These are phyloP conservation scores for Cepaea nemoralis DNA, from an alignment of 1,140 invertebrate species.

Conservation along the genomic window DNA sequence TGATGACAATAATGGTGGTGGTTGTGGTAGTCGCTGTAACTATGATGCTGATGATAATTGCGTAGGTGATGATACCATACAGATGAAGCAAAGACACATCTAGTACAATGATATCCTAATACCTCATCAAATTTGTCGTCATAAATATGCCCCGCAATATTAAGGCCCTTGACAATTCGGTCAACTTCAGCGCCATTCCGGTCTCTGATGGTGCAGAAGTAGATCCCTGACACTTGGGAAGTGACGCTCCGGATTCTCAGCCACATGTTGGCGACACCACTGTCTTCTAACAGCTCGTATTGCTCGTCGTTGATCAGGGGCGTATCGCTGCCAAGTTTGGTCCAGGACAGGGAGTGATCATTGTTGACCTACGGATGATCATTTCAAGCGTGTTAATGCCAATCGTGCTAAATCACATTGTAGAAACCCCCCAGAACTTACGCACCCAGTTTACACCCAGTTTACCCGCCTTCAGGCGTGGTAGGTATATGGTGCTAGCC, in stretches of 20 bases:
- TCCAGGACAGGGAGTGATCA: neutral
- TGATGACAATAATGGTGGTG: no score
- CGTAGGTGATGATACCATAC: no score
- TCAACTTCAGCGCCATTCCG: neutral
- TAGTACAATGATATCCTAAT: neutral
- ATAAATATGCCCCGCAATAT: neutral
- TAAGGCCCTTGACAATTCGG: neutral
- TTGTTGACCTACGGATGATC: neutral
- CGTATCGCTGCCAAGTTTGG: neutral
- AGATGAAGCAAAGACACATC: no score
- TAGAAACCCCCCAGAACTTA: no score
- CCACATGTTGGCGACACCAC: neutral
- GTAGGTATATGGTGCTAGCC: no score
- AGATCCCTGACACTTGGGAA: neutral
- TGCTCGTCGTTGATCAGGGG: neutral
- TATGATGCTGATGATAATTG: no score
- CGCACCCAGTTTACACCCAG: no score
- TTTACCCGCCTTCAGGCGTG: no score
- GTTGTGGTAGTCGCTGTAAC: no score
- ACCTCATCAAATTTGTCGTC: constrained; percentile 7
- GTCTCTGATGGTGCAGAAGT: neutral
- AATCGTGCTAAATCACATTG: no score
- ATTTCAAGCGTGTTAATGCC: no score
- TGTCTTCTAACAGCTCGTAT: neutral
- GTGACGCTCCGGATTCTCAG: neutral